A percentile compares a stretch with the other conserved stretches of the same genome.
phyloP scores from a whole-genome alignment of 2,113 vertebrate species.

The Seriola quinqueradiata region DNA sequence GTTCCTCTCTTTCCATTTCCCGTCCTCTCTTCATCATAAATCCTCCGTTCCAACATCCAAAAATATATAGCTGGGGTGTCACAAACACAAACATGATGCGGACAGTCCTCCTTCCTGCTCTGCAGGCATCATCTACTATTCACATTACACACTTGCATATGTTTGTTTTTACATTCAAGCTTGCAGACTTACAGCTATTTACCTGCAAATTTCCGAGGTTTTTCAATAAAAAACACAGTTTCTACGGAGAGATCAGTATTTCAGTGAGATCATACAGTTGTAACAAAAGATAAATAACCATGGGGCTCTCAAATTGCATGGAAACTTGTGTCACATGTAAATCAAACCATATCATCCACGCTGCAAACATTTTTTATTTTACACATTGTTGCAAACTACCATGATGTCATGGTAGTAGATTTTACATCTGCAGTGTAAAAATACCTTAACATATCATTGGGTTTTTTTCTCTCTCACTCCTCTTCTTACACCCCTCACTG shows the following conservation, averaged over 20 bases:
- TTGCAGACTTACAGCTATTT: neutral
- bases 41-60: constrained; percentile 13
- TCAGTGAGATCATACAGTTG: neutral
- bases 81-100: neutral
- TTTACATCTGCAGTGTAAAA: neutral
- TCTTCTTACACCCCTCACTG: neutral
- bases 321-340: too few species aligned
- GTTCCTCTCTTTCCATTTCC: constrained; percentile 48
- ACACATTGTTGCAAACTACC: too few species aligned
- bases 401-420: too few species aligned
- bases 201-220: neutral
- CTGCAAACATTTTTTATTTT: too few species aligned
- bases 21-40: constrained; percentile 33
- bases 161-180: constrained; percentile 1
- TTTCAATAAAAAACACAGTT: neutral
- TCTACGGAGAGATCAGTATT: neutral
- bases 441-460: neutral
- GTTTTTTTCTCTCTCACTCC: neutral
- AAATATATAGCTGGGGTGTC: constrained; percentile 14
- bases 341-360: too few species aligned
- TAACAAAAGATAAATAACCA: neutral
- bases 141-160: neutral
- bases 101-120: neutral
- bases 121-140: neutral
- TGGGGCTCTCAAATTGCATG: neutral